Conservation (phyloP, 2,113 vertebrate genomes). For the Phalacrocorax aristotelis region DNA sequence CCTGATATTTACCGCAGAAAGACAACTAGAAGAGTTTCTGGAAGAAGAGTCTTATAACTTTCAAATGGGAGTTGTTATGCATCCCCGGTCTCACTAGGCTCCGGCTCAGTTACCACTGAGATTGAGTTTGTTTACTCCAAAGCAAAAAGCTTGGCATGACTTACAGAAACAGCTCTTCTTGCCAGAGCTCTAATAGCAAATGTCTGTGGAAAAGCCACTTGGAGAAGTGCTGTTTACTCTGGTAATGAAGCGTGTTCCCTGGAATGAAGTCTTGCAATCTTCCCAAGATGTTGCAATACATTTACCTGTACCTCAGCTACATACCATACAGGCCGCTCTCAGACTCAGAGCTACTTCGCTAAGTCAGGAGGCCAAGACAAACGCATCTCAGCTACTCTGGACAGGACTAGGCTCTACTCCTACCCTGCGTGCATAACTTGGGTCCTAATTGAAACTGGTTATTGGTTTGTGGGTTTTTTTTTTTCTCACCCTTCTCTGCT, state of each 20-base stretch:
- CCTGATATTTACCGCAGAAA: background rate
- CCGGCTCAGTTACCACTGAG: background rate
- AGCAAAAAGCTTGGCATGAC: conserved; percentile 33
- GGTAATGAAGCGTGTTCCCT: conserved; percentile 26
- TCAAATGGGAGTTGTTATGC: background rate
- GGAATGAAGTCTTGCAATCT: conserved; percentile 42
- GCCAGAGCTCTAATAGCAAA: conserved; percentile 14
- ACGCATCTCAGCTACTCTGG: background rate
- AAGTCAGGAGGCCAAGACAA: background rate
- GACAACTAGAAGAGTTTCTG: background rate
- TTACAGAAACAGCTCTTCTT: conserved; percentile 34
- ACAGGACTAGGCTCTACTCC: background rate
- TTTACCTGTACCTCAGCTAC: background rate
- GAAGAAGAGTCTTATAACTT: background rate
- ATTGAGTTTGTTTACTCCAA: conserved; percentile 53
- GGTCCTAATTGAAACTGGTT: fast-evolving
- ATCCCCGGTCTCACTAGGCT: background rate
- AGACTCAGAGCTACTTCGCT: background rate
- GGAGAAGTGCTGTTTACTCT: conserved; percentile 26
- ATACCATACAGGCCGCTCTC: background rate
- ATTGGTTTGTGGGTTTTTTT: no score
- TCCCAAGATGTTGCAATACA: conserved; percentile 26
- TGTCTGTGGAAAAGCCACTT: conserved; percentile 18
- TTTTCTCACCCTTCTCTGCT: no score
- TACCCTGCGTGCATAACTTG: background rate